Conservation (phyloP, 1,140 invertebrate genomes). For the Dicyema japonicum region DNA sequence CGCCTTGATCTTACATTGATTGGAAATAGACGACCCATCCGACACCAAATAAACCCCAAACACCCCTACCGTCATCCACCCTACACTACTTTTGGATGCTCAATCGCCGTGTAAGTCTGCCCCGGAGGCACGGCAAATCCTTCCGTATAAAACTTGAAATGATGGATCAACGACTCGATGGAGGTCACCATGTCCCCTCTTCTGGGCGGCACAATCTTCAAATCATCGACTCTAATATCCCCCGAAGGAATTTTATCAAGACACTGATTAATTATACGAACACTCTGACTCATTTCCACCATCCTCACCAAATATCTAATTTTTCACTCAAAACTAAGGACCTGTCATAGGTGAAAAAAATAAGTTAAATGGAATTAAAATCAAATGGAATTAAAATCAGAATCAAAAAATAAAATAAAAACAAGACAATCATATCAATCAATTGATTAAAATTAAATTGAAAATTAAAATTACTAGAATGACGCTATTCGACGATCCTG, state of each 20-base stretch:
- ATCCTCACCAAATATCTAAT: slow-evolving; percentile 52
- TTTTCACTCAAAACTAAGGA: no score
- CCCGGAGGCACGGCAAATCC: slow-evolving; percentile 83
- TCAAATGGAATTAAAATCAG: no score
- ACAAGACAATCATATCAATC: no score
- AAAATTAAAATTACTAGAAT: no score
- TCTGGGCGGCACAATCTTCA: slow-evolving; percentile 53
- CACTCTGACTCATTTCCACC: slow-evolving; percentile 79
- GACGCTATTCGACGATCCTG: no score
- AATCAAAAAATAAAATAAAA: no score
- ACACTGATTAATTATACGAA: slow-evolving; percentile 72
- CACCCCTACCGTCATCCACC: no score
- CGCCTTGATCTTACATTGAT: slow-evolving; percentile 81
- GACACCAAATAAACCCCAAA: slow-evolving; percentile 84
- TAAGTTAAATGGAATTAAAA: no score
- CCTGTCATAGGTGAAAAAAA: no score
- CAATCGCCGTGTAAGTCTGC: slow-evolving; percentile 61
- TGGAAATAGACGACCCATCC: slow-evolving; percentile 66
- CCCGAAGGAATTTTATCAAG: slow-evolving; percentile 85
- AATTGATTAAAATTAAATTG: no score
- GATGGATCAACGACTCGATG: slow-evolving; percentile 92
- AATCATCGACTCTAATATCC: slow-evolving; percentile 66
- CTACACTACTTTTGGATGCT: slow-evolving; percentile 80
- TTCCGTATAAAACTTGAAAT: slow-evolving; percentile 86
- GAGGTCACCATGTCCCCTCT: slow-evolving; percentile 74